phyloP scores from a whole-genome alignment of 2,797 vertebrate species.

The Pangasius djambal region DNA sequence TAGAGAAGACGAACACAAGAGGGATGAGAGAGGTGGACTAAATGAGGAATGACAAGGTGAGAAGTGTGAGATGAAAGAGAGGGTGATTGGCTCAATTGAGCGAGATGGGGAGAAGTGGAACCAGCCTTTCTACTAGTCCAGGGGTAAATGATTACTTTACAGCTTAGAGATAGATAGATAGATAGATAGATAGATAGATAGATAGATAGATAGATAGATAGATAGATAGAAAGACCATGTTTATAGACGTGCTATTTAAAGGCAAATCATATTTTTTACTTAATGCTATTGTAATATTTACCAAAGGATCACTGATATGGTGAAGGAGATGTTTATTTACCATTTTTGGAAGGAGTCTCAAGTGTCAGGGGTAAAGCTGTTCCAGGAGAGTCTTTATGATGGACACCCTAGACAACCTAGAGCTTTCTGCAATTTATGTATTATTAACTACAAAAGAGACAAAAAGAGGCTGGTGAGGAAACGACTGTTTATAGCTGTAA shows the following conservation, averaged over 20 bases:
- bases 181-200: slow-evolving; percentile 25
- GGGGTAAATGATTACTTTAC: slow-evolving; percentile 73
- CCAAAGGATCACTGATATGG: neutral
- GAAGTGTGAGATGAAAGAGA: slow-evolving; percentile 53
- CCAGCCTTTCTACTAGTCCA: slow-evolving; percentile 66
- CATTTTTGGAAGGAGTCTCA: neutral
- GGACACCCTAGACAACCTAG: neutral
- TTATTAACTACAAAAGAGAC: neutral
- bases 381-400: neutral
- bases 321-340: neutral
- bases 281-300: neutral
- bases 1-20: slow-evolving; percentile 13
- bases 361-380: neutral
- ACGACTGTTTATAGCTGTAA: neutral
- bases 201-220: slow-evolving; percentile 29
- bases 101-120: slow-evolving; percentile 73
- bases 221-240: neutral
- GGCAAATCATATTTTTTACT: neutral
- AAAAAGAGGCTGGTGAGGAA: neutral
- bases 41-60: slow-evolving; percentile 53
- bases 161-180: slow-evolving; percentile 30
- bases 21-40: slow-evolving; percentile 33
- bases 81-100: slow-evolving; percentile 73
- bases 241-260: neutral
- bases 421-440: neutral